These are phyloP conservation scores for Amazona finschi DNA, from an alignment of 2,797 vertebrate species.

Conservation along the genomic window DNA sequence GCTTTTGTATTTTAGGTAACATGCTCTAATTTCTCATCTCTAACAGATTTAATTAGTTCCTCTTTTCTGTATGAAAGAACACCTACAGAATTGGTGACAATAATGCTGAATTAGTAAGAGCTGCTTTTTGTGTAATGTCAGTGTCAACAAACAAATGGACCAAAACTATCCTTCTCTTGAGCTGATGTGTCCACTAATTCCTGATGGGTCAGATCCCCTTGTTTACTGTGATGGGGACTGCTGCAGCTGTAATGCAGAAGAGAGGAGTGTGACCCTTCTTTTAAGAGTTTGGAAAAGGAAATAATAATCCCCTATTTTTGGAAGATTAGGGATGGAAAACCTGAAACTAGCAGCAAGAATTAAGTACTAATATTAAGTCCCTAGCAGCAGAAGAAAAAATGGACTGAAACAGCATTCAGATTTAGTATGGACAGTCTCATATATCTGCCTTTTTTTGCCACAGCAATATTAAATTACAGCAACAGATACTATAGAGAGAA, in stretches of 20 bases:
- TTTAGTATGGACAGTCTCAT: background rate
- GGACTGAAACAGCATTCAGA: background rate
- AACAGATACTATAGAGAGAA: background rate
- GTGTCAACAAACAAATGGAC: background rate
- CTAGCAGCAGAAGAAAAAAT: background rate
- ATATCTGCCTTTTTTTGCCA: background rate
- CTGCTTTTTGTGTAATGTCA: background rate
- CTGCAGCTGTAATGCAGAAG: constrained; percentile 5
- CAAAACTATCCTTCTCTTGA: background rate
- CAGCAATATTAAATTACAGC: background rate
- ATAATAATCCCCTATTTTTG: background rate
- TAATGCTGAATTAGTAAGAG: background rate
- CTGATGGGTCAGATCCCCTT: background rate
- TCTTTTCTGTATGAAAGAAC: background rate
- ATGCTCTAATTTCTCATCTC: background rate
- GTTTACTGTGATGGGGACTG: background rate
- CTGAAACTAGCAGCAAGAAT: background rate
- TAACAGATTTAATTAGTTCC: background rate
- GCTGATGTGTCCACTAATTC: background rate
- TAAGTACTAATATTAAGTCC: background rate
- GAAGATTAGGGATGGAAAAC: background rate
- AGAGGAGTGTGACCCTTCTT: background rate
- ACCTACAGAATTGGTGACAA: background rate
- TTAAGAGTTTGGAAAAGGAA: background rate
- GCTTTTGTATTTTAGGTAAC: background rate